Base-by-base conservation (phyloP, 2,888 invertebrate species). In the Metalampra italica region DNA sequence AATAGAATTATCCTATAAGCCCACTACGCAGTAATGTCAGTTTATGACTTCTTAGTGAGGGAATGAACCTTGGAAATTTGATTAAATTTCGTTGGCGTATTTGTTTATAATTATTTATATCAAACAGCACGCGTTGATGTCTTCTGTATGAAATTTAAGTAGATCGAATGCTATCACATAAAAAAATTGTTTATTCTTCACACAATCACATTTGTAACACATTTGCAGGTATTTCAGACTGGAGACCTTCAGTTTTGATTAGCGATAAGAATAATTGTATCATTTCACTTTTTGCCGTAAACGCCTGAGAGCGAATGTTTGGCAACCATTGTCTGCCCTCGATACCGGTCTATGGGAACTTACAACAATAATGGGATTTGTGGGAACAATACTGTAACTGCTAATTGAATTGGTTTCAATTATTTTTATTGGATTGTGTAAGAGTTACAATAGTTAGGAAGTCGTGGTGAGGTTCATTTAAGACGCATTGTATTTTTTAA, bases 141-240 rank as follows among this genome's bases (percentile, higher is more conserved):
- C 49, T 49, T 49, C 45, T 49, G 36, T 41, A 49, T 36, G 45
- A 5, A 11, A 22, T 22, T 49, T 49, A 53, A 47, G 47, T 32
- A 32, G 32, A 32, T 3, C 5, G 2, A 34, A 34, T 34, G 8
- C 34, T 34, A 11, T 34, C 11, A 7, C 7, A 4, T 34, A 11
- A 34, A 34, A 34, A 34, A n/a, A n/a, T n/a, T n/a, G n/a, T n/a
- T n/a, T n/a, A n/a, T n/a, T n/a, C n/a, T n/a, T n/a, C n/a, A n/a
- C n/a, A n/a, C n/a, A n/a, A n/a, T n/a, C n/a, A n/a, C n/a, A n/a
- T n/a, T n/a, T n/a, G n/a, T n/a, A n/a, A n/a, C n/a, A n/a, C n/a
- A n/a, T n/a, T n/a, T n/a, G n/a, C n/a, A n/a, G n/a, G 9, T 34
- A 34, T 34, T 34, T 34, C 34, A 22, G 22, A 22, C 2, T 5